phyloP scores from a whole-genome alignment of 1,140 invertebrate genomes.

The Dufourea novaeangliae region DNA sequence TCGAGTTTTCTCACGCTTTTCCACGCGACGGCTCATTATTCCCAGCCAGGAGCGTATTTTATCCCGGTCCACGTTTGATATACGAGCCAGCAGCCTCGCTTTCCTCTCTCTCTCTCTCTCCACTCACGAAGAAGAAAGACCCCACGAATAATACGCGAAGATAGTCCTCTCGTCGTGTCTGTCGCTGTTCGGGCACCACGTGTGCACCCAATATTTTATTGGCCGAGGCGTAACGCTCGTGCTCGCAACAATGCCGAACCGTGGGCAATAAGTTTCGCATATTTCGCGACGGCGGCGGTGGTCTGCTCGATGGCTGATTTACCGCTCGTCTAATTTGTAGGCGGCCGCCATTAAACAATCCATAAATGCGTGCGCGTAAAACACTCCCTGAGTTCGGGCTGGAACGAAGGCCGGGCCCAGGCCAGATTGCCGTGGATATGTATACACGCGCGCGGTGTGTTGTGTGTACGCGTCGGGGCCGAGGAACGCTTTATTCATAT shows the following conservation, averaged over 20 bases:
- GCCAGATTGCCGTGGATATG: constrained; percentile 8
- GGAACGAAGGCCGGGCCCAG: constrained; percentile 14
- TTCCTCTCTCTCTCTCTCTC: too few relatives aligned
- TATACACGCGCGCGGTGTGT: too few relatives aligned
- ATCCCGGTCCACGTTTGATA: constrained; percentile 56
- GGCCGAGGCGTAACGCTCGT: constrained; percentile 13
- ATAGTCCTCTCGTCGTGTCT: not conserved
- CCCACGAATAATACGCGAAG: not conserved
- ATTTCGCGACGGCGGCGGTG: constrained; percentile 70
- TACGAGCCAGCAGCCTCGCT: constrained; percentile 49
- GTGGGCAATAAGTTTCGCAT: constrained; percentile 30
- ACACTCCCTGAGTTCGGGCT: constrained; percentile 69
- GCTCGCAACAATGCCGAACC: constrained; percentile 49
- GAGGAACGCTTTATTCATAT: constrained; percentile 78
- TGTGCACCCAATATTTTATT: constrained; percentile 70
- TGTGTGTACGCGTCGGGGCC: too few relatives aligned
- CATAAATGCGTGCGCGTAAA: constrained; percentile 80
- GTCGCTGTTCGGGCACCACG: constrained; percentile 1
- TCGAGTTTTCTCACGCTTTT: constrained; percentile 63
- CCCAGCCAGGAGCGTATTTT: constrained; percentile 41
- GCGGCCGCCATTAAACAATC: constrained; percentile 81
- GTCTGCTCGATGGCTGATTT: constrained; percentile 81
- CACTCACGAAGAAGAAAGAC: constrained; percentile 20
- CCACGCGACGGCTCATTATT: constrained; percentile 54
- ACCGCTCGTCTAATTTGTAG: constrained; percentile 82